Evolutionary conservation across 2,113 vertebrate species (phyloP).

Genomic region (Chlorodrepanis virens): DNA sequence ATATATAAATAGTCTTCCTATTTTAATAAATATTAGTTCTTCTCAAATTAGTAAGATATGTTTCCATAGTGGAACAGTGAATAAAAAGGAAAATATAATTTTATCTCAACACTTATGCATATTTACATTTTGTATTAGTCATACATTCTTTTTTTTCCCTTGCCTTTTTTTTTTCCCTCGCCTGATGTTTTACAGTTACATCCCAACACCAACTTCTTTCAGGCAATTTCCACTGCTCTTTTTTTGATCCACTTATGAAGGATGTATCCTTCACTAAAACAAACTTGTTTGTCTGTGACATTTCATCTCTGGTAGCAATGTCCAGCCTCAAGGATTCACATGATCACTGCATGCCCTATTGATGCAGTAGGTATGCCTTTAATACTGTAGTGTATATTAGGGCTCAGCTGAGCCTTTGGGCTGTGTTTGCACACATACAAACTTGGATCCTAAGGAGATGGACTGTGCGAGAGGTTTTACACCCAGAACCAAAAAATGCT

Average conservation of each 20-base stretch:
- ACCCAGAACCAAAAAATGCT: not conserved
- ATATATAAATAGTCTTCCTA: not conserved
- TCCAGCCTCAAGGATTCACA: not conserved
- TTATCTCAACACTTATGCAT: not conserved
- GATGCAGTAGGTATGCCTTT: not conserved
- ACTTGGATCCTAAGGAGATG: not conserved
- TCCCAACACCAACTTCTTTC: not conserved
- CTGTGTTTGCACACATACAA: not conserved
- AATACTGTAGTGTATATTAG: not conserved
- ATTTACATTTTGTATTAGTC: not conserved
- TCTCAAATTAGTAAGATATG: not conserved
- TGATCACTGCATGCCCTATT: not conserved
- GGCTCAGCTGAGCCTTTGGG: not conserved
- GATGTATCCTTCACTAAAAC: not conserved
- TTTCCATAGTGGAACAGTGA: not conserved
- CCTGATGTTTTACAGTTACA: not conserved
- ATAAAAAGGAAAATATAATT: not conserved
- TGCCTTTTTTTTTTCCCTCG: rapidly evolving
- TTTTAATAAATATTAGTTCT: not conserved
- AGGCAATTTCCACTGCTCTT: not conserved
- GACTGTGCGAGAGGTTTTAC: not conserved
- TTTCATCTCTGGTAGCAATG: not conserved
- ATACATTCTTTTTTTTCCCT: not conserved
- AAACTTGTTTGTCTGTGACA: not conserved
- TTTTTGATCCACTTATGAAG: not conserved